phyloP scores from a whole-genome alignment of 2,113 vertebrate genomes.

The Capreolus pygargus region DNA sequence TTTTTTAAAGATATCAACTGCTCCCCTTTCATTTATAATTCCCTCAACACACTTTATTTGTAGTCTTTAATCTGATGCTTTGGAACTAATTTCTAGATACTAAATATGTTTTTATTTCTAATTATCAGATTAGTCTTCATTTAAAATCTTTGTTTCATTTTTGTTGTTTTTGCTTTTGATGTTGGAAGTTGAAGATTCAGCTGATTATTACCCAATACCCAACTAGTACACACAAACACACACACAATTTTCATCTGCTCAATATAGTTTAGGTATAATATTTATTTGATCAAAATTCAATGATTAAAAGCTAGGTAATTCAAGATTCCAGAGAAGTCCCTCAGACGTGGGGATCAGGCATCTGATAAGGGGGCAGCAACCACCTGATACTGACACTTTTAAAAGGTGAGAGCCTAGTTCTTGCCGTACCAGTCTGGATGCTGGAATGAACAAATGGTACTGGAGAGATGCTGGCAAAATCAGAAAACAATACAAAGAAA shows the following conservation, averaged over 20 bases:
- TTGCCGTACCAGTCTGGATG: background rate
- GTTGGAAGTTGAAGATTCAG: background rate
- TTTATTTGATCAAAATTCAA: background rate
- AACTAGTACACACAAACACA: background rate
- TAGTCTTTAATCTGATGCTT: background rate
- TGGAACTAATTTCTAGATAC: background rate
- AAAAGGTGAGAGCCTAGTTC: background rate
- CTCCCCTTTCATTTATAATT: background rate
- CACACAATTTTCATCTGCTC: background rate
- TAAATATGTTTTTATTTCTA: background rate
- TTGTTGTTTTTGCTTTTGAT: background rate
- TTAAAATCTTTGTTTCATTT: background rate
- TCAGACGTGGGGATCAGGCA: background rate
- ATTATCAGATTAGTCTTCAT: background rate
- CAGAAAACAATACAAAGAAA: background rate
- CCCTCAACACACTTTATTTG: background rate
- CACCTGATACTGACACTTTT: background rate
- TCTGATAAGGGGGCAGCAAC: background rate
- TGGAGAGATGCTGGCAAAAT: background rate
- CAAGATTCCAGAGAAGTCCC: background rate
- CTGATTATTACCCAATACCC: background rate
- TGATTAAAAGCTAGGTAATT: background rate
- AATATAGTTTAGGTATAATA: background rate
- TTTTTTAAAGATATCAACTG: background rate
- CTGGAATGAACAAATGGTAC: too few species aligned